Percentiles rank a stretch among this genome's conserved stretches.
Conservation (phyloP, 1,140 invertebrate genomes). For the Eriocheir sinensis region DNA sequence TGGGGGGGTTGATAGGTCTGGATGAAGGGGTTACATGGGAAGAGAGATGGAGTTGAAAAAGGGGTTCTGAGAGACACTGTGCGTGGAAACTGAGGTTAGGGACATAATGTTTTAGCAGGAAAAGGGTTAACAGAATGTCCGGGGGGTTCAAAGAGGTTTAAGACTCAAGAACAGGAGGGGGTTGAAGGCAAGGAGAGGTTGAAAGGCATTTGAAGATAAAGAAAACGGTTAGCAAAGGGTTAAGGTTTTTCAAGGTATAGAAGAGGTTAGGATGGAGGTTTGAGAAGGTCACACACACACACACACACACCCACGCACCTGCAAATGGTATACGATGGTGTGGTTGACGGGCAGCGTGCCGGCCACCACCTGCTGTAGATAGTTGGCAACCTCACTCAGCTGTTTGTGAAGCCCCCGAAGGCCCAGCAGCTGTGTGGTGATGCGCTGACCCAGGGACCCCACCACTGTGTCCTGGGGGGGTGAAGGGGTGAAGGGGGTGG, state of each 20-base stretch:
- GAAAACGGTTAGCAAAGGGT: background rate
- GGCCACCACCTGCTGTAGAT: conserved; percentile 93
- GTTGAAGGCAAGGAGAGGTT: background rate
- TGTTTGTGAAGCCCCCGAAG: conserved; percentile 98
- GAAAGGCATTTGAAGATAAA: background rate
- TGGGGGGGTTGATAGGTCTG: too few species aligned
- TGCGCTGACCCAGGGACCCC: conserved; percentile 97
- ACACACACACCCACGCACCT: conserved; percentile 64
- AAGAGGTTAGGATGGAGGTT: too few species aligned
- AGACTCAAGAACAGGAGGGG: too few species aligned
- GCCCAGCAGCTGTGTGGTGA: conserved; percentile 98
- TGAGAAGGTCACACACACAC: background rate
- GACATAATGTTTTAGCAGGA: too few species aligned
- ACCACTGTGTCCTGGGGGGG: conserved; percentile 99
- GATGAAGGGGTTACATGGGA: too few species aligned
- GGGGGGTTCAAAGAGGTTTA: too few species aligned
- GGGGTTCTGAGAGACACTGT: too few species aligned
- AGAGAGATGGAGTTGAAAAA: too few species aligned
- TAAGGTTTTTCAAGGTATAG: too few species aligned
- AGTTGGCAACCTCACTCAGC: conserved; percentile 95
- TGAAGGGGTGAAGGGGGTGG: too few species aligned
- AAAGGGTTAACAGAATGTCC: too few species aligned
- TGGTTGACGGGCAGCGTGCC: conserved; percentile 98
- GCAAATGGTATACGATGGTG: conserved; percentile 98
- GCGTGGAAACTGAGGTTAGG: too few species aligned